Base-by-base conservation (phyloP, 1,140 invertebrate genomes). In the Brachionus sp. region DNA sequence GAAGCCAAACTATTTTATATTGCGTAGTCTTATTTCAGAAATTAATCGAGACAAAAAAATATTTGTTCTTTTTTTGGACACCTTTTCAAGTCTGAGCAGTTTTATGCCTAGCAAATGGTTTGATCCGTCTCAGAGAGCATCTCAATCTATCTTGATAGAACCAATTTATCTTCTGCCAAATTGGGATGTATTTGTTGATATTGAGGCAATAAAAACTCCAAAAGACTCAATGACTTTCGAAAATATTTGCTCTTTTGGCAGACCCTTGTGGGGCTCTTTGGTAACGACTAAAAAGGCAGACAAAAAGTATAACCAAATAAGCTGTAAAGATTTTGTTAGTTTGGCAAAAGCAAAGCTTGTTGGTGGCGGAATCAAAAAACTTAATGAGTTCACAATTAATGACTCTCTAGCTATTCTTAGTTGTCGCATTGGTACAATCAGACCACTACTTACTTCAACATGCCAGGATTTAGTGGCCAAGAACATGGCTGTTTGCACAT, bases 141-240 rank as follows among this genome's bases (percentile, higher is more conserved):
- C 62, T 33, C 7, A 33, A 66, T 66, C 62, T 12, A 12, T 5
- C 0, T 13, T 70, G 16, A 37, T 70, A 6, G 29, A 16, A 16
- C 66, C 66, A 37, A 70, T 70, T 37, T 37, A 70, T 70, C 35
- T 70, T 39, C 66, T 70, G 1, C 66, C 66, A 37, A 70, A 70
- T 37, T 70, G 66, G 66, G 66, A 70, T 37, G 35, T 70, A 5
- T 70, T 70, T 70, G n/a, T 16, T 7, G n/a, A 39, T n/a, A n/a
- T n/a, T 37, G 66, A 70, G 5, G 29, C 33, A 37, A 70, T 70
- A 39, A 37, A 70, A 70, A 70, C 29, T 70, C 29, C 35, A 7
- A 5, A 70, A 37, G 66, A 70, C 16, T 37, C 66, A 13, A n/a
- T 70, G 12, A 12, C 1, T n/a, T 39, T 70, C 35, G 35, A 70